Evolutionary conservation across 2,888 invertebrate genomes (phyloP).

Genomic region (Diabrotica balteata): DNA sequence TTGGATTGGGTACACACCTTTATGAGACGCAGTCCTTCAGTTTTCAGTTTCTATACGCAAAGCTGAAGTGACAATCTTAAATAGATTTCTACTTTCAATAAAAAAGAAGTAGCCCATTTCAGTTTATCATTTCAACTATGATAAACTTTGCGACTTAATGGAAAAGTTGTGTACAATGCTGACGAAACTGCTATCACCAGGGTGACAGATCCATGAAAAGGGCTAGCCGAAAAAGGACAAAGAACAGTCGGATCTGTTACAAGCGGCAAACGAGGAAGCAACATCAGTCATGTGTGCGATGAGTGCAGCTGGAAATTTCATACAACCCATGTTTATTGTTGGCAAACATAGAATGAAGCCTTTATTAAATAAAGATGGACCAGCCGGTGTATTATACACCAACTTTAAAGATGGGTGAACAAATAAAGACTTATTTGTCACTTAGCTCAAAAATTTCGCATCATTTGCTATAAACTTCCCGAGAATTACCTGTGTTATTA

Average conservation of each 20-base stretch:
- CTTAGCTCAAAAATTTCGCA: conserved; percentile 46
- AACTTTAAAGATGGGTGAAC: conserved; percentile 48
- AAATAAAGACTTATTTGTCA: conserved; percentile 42
- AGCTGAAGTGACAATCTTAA: conserved; percentile 35
- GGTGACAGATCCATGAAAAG: too few species aligned
- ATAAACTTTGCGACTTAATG: conserved; percentile 28
- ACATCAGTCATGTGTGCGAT: conserved; percentile 56
- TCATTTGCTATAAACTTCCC: conserved; percentile 47
- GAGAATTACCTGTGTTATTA: conserved; percentile 51
- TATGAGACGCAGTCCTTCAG: conserved; percentile 17
- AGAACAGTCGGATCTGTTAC: conserved; percentile 55
- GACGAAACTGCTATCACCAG: too few species aligned
- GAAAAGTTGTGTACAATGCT: too few species aligned
- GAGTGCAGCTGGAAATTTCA: conserved; percentile 48
- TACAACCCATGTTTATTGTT: conserved; percentile 53
- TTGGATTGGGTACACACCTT: conserved; percentile 32
- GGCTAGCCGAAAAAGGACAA: conserved; percentile 49
- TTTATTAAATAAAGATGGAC: too few species aligned
- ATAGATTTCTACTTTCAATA: conserved; percentile 35
- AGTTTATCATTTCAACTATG: conserved; percentile 3
- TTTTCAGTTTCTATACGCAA: conserved; percentile 34
- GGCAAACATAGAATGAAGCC: conserved; percentile 47
- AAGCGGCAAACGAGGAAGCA: conserved; percentile 54
- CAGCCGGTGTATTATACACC: too few species aligned
- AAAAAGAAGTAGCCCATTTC: conserved; percentile 45